Base-by-base conservation (phyloP, 2,797 vertebrate species). In the Cyprinodon diabolis region DNA sequence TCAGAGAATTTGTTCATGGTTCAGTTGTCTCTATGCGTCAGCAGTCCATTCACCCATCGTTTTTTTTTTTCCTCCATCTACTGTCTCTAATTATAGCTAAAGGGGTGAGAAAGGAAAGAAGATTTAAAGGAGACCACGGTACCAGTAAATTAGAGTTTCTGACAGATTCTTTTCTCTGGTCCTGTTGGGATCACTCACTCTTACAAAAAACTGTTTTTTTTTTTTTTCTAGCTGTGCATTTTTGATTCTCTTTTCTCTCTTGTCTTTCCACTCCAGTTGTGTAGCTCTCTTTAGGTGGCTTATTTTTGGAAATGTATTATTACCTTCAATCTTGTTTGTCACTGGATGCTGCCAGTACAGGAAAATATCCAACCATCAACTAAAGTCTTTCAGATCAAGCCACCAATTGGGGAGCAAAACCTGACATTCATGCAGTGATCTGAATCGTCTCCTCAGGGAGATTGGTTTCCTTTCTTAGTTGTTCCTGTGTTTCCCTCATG, bases 1-100 rank as follows among this genome's bases (percentile, higher is more conserved):
- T 92, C 87, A 90, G 85, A 87, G 87, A 77, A 86, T 86, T 43
- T 90, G 79, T 90, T 90, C 86, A 87, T 87, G 85, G 91, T 89
- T 88, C 84, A 88, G 82, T 88, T 91, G 82, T 92, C 75, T 88
- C 83, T 74, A 76, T 87, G 87, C 88, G 88, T 89, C 86, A 86
- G 80, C 84, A 81, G 86, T 79, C 81, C 77, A 86, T 90, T 90
- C 86, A 92, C 68, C 66, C 79, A 40, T 90, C 90, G 74, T 88
- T 84, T 82, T 81, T 43, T 43, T 75, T 66, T 21, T 47, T 48
- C 60, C 40, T 81, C 63, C 76, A 72, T 83, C 77, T 88, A 74
- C 74, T 80, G 80, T 87, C 80, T 90, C 87, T 72, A 81, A 82
- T 90, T 83, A 70, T 89, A 89, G 87, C 84, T 86, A 69, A 90